Evolutionary conservation across 1,140 invertebrate species (phyloP), one percentile per base, ranked within the genome.

Genomic region (Himalopsyche phryganea): DNA sequence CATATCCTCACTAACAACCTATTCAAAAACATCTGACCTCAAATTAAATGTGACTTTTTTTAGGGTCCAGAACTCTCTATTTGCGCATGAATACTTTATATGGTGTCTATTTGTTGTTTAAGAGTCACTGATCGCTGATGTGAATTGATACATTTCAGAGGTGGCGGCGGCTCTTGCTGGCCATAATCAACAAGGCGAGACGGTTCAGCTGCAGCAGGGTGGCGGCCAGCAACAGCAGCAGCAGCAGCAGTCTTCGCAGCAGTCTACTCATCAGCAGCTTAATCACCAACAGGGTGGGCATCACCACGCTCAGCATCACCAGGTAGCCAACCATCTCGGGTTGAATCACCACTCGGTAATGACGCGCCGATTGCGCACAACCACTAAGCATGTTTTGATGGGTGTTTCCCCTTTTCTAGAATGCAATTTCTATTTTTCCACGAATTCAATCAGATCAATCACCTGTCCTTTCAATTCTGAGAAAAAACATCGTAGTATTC

Each of bases 301-400:
- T 9, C 3, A 3, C 23, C 23, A 66, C 23, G 49, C 54, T 46
- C 51, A 66, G 38, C 71, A 73, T 45, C 71, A 73, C 63, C 72
- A 77, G 71, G 74, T 75, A 75, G 68, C 75, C 70, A 76, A 72
- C 54, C 73, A 74, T 70, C 70, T 76, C 67, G 73, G 74, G 61
- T 74, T 76, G 72, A 70, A 72, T 68, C 73, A 75, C 70, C 73
- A 75, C 67, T 74, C 74, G 74, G 74, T 76, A 75, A 76, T 33
- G 18, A 18, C 46, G 32, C n/a, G 14, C 19, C 14, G 13, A 15
- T 6, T 15, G 32, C 6, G 19, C 32, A 50, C 23, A 11, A 7
- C 20, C 18, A n/a, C n/a, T n/a, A n/a, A n/a, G 20, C 7, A 11
- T n/a, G n/a, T n/a, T n/a, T n/a, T n/a, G 13, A 42, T 42, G 13